Evolutionary conservation across 2,888 invertebrate genomes (phyloP).

Genomic region (Melikaiella ostensackeni): DNA sequence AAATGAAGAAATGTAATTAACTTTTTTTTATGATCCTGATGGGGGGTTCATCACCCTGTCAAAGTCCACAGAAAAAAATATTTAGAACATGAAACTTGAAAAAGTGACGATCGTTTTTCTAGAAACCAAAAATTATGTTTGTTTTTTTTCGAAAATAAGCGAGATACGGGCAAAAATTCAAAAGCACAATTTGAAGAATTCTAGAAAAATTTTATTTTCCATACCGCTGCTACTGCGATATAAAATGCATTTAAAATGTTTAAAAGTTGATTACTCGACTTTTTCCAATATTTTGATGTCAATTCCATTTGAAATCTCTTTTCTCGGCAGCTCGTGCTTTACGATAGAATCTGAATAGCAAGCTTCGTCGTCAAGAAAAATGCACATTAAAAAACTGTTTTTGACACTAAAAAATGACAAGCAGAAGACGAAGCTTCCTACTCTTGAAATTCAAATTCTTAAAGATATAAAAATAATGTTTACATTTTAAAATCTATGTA

Average conservation of each 20-base stretch:
- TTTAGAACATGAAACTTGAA: too few relatives aligned
- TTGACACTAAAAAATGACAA: conserved; percentile 23
- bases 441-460: not conserved
- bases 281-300: not conserved
- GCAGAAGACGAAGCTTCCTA: conserved; percentile 20
- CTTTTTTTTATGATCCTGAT: too few relatives aligned
- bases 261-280: not conserved
- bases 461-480: conserved; percentile 31
- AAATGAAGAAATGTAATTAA: too few relatives aligned
- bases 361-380: conserved; percentile 2
- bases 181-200: too few relatives aligned
- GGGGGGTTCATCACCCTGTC: too few relatives aligned
- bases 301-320: not conserved
- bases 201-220: too few relatives aligned
- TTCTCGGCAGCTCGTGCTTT: conserved; percentile 14
- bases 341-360: not conserved
- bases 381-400: conserved; percentile 36
- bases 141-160: too few relatives aligned
- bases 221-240: too few relatives aligned
- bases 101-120: too few relatives aligned
- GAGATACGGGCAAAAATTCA: too few relatives aligned
- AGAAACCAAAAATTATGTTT: too few relatives aligned
- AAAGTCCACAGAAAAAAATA: too few relatives aligned
- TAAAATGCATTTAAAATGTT: not conserved
- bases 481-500: conserved; percentile 29